These are phyloP conservation scores for Drosophila repletoides DNA, from an alignment of 1,140 invertebrate genomes.

Conservation along the genomic window DNA sequence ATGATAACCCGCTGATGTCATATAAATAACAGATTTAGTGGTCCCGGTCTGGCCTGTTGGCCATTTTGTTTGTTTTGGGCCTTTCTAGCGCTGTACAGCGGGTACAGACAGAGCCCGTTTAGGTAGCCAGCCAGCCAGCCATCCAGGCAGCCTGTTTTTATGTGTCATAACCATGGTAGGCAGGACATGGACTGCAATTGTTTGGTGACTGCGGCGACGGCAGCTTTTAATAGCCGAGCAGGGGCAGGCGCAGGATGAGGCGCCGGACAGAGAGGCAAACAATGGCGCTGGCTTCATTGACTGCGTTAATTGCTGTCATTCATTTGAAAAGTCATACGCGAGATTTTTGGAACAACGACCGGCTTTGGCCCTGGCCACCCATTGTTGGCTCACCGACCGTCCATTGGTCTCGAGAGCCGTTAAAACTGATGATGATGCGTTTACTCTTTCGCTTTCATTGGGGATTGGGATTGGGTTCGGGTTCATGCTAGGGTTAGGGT, in stretches of 20 bases:
- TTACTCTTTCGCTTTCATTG: constrained; percentile 62
- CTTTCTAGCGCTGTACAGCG: constrained; percentile 32
- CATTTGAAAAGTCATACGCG: constrained; percentile 76
- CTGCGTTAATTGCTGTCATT: constrained; percentile 80
- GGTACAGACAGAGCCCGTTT: constrained; percentile 35
- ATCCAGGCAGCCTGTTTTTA: constrained; percentile 55
- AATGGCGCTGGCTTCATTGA: constrained; percentile 71
- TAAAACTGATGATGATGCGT: constrained; percentile 76
- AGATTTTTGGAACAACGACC: constrained; percentile 41
- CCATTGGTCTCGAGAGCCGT: constrained; percentile 38
- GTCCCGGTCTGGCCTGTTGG: constrained; percentile 34
- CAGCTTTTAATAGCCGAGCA: constrained; percentile 63
- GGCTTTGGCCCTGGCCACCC: neutral
- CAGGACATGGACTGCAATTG: constrained; percentile 11
- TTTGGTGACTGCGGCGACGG: constrained; percentile 25
- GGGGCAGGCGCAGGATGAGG: constrained; percentile 10
- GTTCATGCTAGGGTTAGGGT: neutral
- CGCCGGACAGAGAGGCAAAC: constrained; percentile 42
- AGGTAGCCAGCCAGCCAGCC: neutral
- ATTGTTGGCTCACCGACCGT: neutral
- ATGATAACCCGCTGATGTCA: constrained; percentile 59
- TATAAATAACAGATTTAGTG: constrained; percentile 79
- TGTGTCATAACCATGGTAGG: constrained; percentile 63
- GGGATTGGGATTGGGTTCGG: constrained; percentile 10
- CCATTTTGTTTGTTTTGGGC: constrained; percentile 59